phyloP scores from a whole-genome alignment of 1,140 invertebrate genomes.

The Pantala flavescens region DNA sequence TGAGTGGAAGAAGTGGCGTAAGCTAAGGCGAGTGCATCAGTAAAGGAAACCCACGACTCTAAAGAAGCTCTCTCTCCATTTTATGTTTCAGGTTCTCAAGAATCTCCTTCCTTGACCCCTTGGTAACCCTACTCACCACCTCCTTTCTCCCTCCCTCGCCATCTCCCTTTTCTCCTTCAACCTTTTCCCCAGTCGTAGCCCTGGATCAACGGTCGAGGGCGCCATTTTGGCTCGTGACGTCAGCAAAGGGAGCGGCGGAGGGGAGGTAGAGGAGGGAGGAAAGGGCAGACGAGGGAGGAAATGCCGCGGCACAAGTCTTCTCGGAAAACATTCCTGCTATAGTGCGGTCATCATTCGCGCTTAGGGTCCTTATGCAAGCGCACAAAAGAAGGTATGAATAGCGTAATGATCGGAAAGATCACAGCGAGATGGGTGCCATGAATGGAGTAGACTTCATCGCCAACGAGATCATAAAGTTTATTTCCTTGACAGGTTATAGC shows the following conservation, averaged over 20 bases:
- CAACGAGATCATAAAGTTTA: too few relatives aligned
- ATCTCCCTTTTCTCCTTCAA: not conserved
- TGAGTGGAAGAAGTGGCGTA: too few relatives aligned
- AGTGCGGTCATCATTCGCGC: not conserved
- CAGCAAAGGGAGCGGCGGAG: not conserved
- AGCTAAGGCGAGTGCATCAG: too few relatives aligned
- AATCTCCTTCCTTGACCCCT: not conserved
- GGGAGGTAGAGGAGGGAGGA: not conserved
- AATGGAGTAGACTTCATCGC: too few relatives aligned
- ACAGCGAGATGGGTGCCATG: too few relatives aligned
- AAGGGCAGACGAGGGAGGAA: not conserved
- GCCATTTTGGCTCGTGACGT: constrained; percentile 1
- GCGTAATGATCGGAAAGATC: too few relatives aligned
- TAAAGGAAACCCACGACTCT: too few relatives aligned
- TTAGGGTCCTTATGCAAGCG: too few relatives aligned
- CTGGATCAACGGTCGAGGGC: constrained; percentile 5
- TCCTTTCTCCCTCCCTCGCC: not conserved
- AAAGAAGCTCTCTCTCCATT: too few relatives aligned
- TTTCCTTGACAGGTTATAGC: too few relatives aligned
- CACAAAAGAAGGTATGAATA: too few relatives aligned
- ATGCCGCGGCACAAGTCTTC: not conserved
- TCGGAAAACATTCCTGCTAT: not conserved
- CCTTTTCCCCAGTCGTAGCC: not conserved
- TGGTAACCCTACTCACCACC: not conserved
- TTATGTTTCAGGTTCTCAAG: not conserved